Conservation (phyloP, 2,797 vertebrate species). For the Thalassophryne amazonica region DNA sequence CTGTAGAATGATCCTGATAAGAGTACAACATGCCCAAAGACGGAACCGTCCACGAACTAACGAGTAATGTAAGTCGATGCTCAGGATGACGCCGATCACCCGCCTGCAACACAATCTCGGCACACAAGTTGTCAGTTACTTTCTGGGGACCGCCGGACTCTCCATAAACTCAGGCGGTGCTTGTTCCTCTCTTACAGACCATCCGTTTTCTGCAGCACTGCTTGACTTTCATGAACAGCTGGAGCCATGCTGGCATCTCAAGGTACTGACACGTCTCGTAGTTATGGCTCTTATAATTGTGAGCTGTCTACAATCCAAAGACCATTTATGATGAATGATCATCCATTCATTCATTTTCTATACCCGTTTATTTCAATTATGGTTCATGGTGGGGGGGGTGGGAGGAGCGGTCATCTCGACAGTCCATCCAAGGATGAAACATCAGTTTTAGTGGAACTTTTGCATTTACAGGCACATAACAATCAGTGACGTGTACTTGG, state of each 20-base stretch:
- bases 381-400: too few relatives aligned
- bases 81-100: neutral
- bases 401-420: too few relatives aligned
- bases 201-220: conserved; percentile 97
- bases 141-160: conserved; percentile 1
- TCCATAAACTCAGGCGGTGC: neutral
- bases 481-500: too few relatives aligned
- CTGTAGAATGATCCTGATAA: conserved; percentile 94
- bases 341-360: too few relatives aligned
- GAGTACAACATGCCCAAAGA: conserved; percentile 99
- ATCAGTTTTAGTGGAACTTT: too few relatives aligned
- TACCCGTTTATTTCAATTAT: too few relatives aligned
- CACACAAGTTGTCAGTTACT: neutral
- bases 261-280: too few relatives aligned
- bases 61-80: conserved; percentile 94
- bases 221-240: conserved; percentile 97
- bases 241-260: conserved; percentile 97
- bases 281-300: too few relatives aligned
- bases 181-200: conserved; percentile 74
- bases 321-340: too few relatives aligned
- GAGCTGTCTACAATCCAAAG: too few relatives aligned
- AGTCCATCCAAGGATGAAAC: too few relatives aligned
- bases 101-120: neutral
- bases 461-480: too few relatives aligned
- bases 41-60: conserved; percentile 95